Percentiles rank a stretch among this genome's conserved stretches.
Evolutionary conservation across 2,888 invertebrate genomes (phyloP).

Genomic region (Andrena flavipes): DNA sequence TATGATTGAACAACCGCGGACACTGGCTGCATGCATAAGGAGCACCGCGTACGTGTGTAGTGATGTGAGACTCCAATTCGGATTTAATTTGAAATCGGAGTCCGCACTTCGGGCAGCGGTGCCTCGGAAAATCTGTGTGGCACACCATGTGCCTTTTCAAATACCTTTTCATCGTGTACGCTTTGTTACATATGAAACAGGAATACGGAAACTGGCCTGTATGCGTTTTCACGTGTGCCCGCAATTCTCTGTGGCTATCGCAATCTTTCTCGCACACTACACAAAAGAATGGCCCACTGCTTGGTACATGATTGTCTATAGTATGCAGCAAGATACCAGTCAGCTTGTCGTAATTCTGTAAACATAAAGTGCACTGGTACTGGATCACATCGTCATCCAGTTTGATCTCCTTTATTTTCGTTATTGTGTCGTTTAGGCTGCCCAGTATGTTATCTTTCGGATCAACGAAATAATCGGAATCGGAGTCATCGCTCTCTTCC

Average conservation of each 20-base stretch:
- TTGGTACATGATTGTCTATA: constrained; percentile 81
- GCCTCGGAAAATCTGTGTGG: constrained; percentile 81
- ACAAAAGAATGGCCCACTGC: constrained; percentile 85
- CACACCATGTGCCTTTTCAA: constrained; percentile 82
- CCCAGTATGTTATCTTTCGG: constrained; percentile 77
- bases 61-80: constrained; percentile 78
- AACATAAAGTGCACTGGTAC: constrained; percentile 82
- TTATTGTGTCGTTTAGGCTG: constrained; percentile 81
- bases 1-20: constrained; percentile 80
- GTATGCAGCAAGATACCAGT: constrained; percentile 77
- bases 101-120: constrained; percentile 81
- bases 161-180: constrained; percentile 80
- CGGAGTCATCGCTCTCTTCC: constrained; percentile 61
- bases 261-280: constrained; percentile 87
- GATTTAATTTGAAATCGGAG: constrained; percentile 77
- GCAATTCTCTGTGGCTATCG: constrained; percentile 86
- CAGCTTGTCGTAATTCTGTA: constrained; percentile 78
- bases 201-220: constrained; percentile 86
- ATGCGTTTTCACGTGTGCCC: constrained; percentile 87
- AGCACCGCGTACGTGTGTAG: constrained; percentile 73
- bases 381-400: constrained; percentile 69
- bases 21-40: constrained; percentile 81
- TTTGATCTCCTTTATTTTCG: constrained; percentile 81
- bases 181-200: constrained; percentile 82
- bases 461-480: constrained; percentile 75